phyloP scores from a whole-genome alignment of 2,113 vertebrate genomes.

The Chunga burmeisteri region DNA sequence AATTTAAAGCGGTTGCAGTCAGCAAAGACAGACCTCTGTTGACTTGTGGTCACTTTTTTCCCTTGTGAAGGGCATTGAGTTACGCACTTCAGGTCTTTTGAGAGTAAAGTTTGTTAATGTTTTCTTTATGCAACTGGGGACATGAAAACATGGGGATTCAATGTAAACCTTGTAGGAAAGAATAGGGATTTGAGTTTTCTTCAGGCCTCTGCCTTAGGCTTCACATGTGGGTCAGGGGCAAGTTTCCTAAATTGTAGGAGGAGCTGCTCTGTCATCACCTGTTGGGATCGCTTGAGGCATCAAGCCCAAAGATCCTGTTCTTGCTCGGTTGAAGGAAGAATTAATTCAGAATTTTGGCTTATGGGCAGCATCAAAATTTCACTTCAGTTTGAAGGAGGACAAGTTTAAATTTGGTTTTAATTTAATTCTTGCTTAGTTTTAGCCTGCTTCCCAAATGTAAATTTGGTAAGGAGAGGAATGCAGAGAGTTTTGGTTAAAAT shows the following conservation, averaged over 20 bases:
- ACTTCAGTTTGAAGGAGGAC: background rate
- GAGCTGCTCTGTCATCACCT: background rate
- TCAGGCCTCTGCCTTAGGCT: background rate
- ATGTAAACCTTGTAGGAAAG: background rate
- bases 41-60: background rate
- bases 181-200: background rate
- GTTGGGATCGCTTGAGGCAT: background rate
- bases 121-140: background rate
- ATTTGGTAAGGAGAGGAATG: background rate
- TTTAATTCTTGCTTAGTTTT: background rate
- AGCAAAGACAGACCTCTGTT: background rate
- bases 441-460: background rate
- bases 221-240: fast-evolving
- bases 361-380: background rate
- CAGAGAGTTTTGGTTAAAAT: background rate
- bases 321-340: background rate
- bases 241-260: background rate
- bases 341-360: background rate
- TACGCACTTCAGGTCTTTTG: background rate
- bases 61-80: background rate
- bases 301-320: background rate
- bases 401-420: background rate
- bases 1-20: background rate
- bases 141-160: background rate
- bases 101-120: background rate